Evolutionary conservation across 2,797 vertebrate species (phyloP), one percentile per base, ranked within the genome.

Genomic region (Mastacembelus armatus): DNA sequence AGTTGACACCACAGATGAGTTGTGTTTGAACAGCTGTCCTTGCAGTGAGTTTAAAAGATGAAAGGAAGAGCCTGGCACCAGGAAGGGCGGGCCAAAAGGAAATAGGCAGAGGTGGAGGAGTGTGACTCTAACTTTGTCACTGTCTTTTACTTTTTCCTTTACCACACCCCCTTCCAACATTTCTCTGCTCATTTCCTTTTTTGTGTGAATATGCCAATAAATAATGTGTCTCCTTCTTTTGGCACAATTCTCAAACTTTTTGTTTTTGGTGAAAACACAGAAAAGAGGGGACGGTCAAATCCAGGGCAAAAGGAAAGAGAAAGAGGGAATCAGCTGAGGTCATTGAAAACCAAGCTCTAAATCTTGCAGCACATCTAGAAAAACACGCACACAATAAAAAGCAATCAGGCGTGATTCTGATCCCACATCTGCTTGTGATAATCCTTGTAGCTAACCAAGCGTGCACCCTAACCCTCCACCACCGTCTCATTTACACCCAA

Each of bases 361-460:
- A 52, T 81, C 67, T 78, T 62, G 45, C 69, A 75, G 60, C 64
- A 77, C 11, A 48, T 68, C 78, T 74, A 45, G 60, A 79, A 73
- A 85, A 80, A 78, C 71, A 64, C 59, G 55, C 69, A n/a, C 48
- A 84, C 84, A 88, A 82, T 78, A 81, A 85, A 84, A 85, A 61
- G 64, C 81, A 82, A 88, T 88, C 85, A 80, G 71, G 70, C 70
- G 43, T 74, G 69, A 78, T 71, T 77, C 75, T 84, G 83, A 87
- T 80, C 79, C 80, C 74, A 88, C 83, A 89, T 90, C 85, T 89
- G 88, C 85, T 80, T 80, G 78, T 81, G 62, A 86, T 87, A 88
- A 88, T 87, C 83, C 60, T 64, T 0, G 48, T 45, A 77, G 40
- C 63, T 62, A 83, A 59, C 72, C 80, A 80, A 80, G 78, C 78